These are phyloP conservation scores for Syngnathus scovelli DNA, from an alignment of 2,113 vertebrate genomes.

Conservation along the genomic window DNA sequence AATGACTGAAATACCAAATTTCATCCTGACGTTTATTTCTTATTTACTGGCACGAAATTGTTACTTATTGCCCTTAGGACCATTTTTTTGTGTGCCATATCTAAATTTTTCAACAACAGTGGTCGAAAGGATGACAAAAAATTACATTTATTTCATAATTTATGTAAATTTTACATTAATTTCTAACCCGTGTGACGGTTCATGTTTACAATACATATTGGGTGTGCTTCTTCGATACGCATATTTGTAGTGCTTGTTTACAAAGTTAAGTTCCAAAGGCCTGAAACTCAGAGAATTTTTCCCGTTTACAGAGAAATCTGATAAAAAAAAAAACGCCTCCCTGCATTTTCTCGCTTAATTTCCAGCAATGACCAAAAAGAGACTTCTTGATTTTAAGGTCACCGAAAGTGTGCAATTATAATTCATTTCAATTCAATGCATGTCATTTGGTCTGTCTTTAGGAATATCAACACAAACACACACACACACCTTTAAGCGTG, in stretches of 20 bases:
- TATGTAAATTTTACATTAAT: background rate
- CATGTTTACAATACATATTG: slow-evolving; percentile 55
- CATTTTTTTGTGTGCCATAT: too few relatives aligned
- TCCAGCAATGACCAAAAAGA: slow-evolving; percentile 29
- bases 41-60: too few relatives aligned
- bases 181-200: slow-evolving; percentile 5
- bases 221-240: slow-evolving; percentile 32
- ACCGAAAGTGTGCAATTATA: slow-evolving; percentile 6
- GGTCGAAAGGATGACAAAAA: background rate
- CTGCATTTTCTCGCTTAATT: slow-evolving; percentile 22
- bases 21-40: too few relatives aligned
- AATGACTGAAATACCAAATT: too few relatives aligned
- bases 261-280: slow-evolving; percentile 46
- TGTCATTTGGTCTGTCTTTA: slow-evolving; percentile 40
- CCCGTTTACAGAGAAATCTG: slow-evolving; percentile 41
- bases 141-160: too few relatives aligned
- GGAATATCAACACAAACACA: slow-evolving; percentile 18
- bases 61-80: too few relatives aligned
- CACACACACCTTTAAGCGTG: slow-evolving; percentile 68
- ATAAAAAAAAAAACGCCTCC: slow-evolving; percentile 2
- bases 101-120: background rate
- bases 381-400: slow-evolving; percentile 20
- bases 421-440: slow-evolving; percentile 39
- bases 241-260: slow-evolving; percentile 50
- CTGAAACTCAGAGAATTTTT: slow-evolving; percentile 57